Percentiles rank a stretch among this genome's conserved stretches.
These are phyloP conservation scores for Nemapogon koenigi DNA, from an alignment of 2,888 invertebrate species.

Conservation along the genomic window DNA sequence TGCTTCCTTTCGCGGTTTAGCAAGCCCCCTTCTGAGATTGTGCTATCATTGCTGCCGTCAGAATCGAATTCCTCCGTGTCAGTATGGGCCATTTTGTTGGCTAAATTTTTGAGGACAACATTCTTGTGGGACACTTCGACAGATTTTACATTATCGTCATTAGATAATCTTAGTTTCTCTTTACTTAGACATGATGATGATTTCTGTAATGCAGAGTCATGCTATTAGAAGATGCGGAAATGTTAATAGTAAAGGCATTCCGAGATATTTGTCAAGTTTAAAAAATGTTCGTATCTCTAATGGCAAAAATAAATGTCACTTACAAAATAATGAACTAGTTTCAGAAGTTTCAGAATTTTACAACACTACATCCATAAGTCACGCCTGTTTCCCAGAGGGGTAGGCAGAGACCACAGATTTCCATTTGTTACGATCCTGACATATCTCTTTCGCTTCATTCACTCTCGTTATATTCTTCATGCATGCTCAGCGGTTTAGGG, in stretches of 20 bases:
- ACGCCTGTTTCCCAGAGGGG: no score
- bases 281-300: no score
- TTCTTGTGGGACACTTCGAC: conserved; percentile 49
- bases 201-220: conserved; percentile 44
- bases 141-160: conserved; percentile 31
- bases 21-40: conserved; percentile 48
- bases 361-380: no score
- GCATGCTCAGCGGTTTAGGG: no score
- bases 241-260: not conserved
- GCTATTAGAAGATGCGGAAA: conserved; percentile 20
- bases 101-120: conserved; percentile 50
- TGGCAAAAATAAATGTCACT: no score
- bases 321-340: no score
- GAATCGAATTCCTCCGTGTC: conserved; percentile 45
- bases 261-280: no score
- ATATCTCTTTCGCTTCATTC: no score
- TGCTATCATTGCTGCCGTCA: conserved; percentile 50
- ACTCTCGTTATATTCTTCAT: no score
- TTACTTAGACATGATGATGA: conserved; percentile 23
- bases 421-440: no score
- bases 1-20: conserved; percentile 34
- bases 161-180: conserved; percentile 35
- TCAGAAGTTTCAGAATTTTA: no score
- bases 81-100: conserved; percentile 46
- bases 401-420: no score